Base-by-base conservation (phyloP, 2,888 invertebrate genomes). In the Diaprepes abbreviatus region DNA sequence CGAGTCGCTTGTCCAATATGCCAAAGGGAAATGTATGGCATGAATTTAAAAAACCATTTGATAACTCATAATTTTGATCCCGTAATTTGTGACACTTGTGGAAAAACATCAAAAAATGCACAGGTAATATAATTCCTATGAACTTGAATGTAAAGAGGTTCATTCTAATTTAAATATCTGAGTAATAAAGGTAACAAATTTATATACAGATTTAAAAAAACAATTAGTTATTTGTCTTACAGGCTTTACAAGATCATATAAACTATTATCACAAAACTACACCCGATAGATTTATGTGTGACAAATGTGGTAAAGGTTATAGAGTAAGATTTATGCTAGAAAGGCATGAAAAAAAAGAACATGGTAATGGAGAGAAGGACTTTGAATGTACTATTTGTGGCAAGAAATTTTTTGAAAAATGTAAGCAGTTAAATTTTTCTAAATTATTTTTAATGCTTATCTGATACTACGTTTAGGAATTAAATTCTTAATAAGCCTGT, bases 241-340 rank as follows among this genome's bases (percentile, higher is more conserved):
- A 69, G 65, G 70, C 70, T 9, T 38, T 70, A 48, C 70, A 70
- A 60, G 70, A 79, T 1, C 82, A 82, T 69, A 79, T 81, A 54
- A 80, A 79, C 59, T 79, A 82, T 66, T 76, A 78, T 66, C 82
- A 81, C 63, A 79, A 76, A 66, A 79, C 76, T 36, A 72, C 77
- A 9, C 75, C 77, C 3, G 74, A 77, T 10, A 68, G 77, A 24
- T 79, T 78, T 60, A 77, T 80, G 59, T 82, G 82, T 72, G 79
- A 81, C 64, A 71, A 77, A 48, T 82, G 82, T 59, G 76, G 77
- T 12, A 78, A 75, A 69, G 70, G 73, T 35, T 82, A 79, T 60
- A 70, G 78, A 45, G 76, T 75, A 19, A 79, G 78, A 55, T 77
- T 78, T 38, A 79, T 78, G 57, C 77, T 77, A 55, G 71, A 76